Evolutionary conservation across 2,888 invertebrate genomes (phyloP).

Genomic region (Epistrophe eligans): DNA sequence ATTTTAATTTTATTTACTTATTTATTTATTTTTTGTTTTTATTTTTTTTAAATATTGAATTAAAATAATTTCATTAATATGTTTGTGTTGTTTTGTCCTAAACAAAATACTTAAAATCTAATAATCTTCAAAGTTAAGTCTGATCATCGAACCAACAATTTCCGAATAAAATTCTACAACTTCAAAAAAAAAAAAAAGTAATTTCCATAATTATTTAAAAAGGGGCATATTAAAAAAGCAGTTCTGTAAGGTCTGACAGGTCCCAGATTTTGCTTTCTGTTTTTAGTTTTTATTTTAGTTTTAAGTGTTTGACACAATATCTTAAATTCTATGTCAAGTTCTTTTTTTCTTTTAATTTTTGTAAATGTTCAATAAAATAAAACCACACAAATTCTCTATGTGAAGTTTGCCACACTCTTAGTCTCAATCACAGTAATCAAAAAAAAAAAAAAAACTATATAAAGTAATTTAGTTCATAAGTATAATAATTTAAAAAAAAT

Average conservation of each 20-base stretch:
- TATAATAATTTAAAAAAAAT: constrained; percentile 32
- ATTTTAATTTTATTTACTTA: too few relatives aligned
- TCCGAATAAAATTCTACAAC: neutral
- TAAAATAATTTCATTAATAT: too few relatives aligned
- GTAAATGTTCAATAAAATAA: neutral
- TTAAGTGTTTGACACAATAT: constrained; percentile 2
- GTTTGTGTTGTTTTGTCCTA: too few relatives aligned
- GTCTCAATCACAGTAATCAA: constrained; percentile 31
- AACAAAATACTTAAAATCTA: too few relatives aligned
- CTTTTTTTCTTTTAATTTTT: neutral
- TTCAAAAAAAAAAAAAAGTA: neutral
- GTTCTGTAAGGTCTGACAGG: constrained; percentile 64
- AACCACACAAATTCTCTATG: constrained; percentile 58
- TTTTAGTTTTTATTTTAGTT: constrained; percentile 9
- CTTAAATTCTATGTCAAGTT: neutral
- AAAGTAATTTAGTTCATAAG: constrained; percentile 52
- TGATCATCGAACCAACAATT: neutral
- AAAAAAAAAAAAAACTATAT: constrained; percentile 20
- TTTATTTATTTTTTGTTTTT: too few relatives aligned
- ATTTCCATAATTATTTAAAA: neutral
- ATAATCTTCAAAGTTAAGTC: neutral
- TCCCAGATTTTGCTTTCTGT: constrained; percentile 34
- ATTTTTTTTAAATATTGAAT: too few relatives aligned
- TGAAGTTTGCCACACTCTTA: constrained; percentile 70
- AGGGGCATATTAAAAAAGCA: neutral